phyloP scores from a whole-genome alignment of 2,888 invertebrate species.

The Xylota sylvarum region DNA sequence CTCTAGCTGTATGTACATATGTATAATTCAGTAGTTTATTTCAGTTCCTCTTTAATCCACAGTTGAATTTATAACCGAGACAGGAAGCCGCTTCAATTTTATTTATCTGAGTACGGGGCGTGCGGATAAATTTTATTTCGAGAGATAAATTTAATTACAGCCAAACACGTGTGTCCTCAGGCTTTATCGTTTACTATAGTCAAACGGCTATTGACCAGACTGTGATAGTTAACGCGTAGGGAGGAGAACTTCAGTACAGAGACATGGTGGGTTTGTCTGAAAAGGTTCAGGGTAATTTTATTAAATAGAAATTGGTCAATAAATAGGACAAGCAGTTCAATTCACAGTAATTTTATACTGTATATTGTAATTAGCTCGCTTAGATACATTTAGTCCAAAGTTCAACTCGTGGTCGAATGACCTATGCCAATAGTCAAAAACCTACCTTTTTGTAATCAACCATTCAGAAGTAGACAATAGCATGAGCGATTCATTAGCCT shows the following conservation, averaged over 20 bases:
- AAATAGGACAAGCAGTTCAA: no score
- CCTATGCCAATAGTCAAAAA: no score
- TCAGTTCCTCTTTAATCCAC: constrained; percentile 52
- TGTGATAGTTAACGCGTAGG: neutral
- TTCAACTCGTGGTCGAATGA: no score
- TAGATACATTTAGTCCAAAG: no score
- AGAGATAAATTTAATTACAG: constrained; percentile 57
- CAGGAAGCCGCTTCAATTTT: constrained; percentile 19
- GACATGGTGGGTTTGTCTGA: no score
- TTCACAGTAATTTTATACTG: no score
- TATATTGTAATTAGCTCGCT: no score
- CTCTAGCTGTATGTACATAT: neutral
- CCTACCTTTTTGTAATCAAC: no score
- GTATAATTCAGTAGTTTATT: constrained; percentile 60
- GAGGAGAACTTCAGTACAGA: no score
- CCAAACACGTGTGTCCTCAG: constrained; percentile 43
- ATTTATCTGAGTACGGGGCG: constrained; percentile 22
- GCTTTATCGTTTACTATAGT: constrained; percentile 46
- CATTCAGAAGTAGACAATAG: no score
- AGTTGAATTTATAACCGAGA: constrained; percentile 37
- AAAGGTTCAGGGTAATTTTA: constrained; percentile 9
- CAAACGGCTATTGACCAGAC: constrained; percentile 10
- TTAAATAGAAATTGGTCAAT: neutral
- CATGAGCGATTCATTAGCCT: no score
- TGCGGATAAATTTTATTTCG: constrained; percentile 42